Evolutionary conservation across 1,140 invertebrate genomes (phyloP), one percentile per base, ranked within the genome.

Genomic region (Euglossa dilemma): DNA sequence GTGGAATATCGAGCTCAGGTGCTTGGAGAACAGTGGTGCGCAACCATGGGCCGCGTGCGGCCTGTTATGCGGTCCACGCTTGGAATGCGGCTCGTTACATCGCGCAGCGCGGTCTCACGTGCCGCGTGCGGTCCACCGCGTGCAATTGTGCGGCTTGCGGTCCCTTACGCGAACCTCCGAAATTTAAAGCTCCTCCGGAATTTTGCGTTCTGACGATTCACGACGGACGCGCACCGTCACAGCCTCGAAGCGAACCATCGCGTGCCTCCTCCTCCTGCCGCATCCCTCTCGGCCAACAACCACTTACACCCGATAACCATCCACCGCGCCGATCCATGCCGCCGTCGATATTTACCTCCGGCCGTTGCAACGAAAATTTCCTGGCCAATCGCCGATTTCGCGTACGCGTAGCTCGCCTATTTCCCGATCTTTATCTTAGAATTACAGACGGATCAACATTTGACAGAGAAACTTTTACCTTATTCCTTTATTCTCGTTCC

Each of bases 11-110:
- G 50, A 6, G 52, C 61, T 64, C 57, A 54, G 70, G 61, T 45
- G 67, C 45, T n/a, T 9, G 36, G 1, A 6, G 73, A n/a, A 54
- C 80, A 83, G 80, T 61, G 80, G 80, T 77, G 52, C 80, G 74
- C 80, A 83, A 77, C 80, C 28, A 6, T 25, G 36, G 59, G 16
- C 70, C 79, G 36, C 57, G 72, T 20, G 79, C 43, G 81, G 74
- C 64, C 75, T 82, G 81, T 70, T 83, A 83, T 83, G 81, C 81
- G 75, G 81, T 83, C 45, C 81, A 83, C 54, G 75, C 64, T 43
- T 28, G 74, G 81, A 83, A 83, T 77, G 81, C 36, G 57, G 66
- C 81, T 78, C 81, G 81, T 78, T 78, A 83, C 66, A 63, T 57
- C 63, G 25, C 77, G 66, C 45, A 23, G 52, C n/a, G 74, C 54